These are phyloP conservation scores for Tragopan temminckii DNA, from an alignment of 2,797 vertebrate species.

Conservation along the genomic window DNA sequence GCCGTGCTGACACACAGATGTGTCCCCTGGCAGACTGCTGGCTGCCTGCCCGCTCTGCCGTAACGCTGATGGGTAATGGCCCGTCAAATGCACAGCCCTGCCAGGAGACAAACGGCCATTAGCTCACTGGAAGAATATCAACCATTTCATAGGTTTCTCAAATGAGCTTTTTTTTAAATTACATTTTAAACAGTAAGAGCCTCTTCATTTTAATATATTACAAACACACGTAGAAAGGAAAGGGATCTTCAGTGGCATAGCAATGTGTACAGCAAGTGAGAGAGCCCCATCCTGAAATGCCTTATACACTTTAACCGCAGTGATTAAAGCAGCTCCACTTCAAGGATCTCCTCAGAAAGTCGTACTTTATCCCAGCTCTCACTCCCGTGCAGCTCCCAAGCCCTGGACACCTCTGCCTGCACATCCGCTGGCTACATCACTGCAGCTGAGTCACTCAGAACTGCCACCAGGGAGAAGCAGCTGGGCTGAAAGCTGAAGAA, in stretches of 20 bases:
- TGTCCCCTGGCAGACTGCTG: neutral
- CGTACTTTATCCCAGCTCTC: neutral
- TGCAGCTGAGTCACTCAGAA: neutral
- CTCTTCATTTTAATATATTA: slow-evolving; percentile 36
- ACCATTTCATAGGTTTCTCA: slow-evolving; percentile 14
- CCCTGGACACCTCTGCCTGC: neutral
- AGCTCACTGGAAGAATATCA: slow-evolving; percentile 11
- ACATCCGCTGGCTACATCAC: neutral
- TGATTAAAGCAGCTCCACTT: neutral
- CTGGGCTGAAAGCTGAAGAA: neutral
- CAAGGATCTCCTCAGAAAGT: neutral
- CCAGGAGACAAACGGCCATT: slow-evolving; percentile 8
- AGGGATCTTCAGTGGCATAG: neutral
- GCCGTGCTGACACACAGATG: neutral
- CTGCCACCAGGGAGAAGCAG: neutral
- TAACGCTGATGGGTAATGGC: neutral
- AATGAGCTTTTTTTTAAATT: neutral
- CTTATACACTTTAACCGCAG: neutral
- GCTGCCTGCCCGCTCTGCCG: neutral
- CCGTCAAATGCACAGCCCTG: neutral
- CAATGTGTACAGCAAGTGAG: neutral
- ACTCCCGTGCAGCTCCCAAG: neutral
- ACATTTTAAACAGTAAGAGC: slow-evolving; percentile 21
- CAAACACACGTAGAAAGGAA: neutral
- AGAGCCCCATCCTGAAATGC: neutral